Base-by-base conservation (phyloP, 1,140 invertebrate species). In the Penaeus chinensis region DNA sequence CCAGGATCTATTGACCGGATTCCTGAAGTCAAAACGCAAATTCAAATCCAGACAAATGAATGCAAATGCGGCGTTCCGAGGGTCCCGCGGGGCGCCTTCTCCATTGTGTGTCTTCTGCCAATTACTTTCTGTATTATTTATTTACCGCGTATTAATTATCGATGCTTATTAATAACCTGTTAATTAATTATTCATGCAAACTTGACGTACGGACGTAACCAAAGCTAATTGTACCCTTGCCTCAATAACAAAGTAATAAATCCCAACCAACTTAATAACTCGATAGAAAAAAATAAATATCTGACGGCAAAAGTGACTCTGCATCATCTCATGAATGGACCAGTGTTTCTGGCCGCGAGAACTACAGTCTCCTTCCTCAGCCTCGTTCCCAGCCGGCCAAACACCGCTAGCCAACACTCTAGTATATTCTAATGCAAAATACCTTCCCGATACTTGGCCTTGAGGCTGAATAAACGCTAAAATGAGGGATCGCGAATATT, bases 31-130 rank as follows among this genome's bases (percentile, higher is more conserved):
- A 87, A 87, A 65, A 79, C 80, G 62, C 80, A 87, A 87, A 82
- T 82, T 87, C 81, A 87, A 87, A 87, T 82, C 85, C 85, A 87
- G 85, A 87, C 80, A 87, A 87, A 87, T 87, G 85, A 82, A 87
- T 87, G 85, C 85, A 87, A 87, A 83, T 87, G 85, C 77, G 69
- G n/a, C 32, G 71, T 80, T 65, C 71, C 27, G 37, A 76, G 85
- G 62, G 42, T 37, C 80, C 80, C 69, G 71, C 71, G 80, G 80
- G 54, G 69, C 80, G 65, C 80, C 54, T 71, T 32, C 37, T 24
- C 85, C 71, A 87, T 87, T 82, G 85, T 87, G 65, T 77, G 60
- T 65, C 24, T 66, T 87, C 80, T 22, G 66, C 74, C 85, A 82
- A 87, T 87, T 87, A 87, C 85, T 78, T 81, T 47, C 27, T 63